These are phyloP conservation scores for Agriopis marginaria DNA, from an alignment of 2,888 invertebrate genomes.

Conservation along the genomic window DNA sequence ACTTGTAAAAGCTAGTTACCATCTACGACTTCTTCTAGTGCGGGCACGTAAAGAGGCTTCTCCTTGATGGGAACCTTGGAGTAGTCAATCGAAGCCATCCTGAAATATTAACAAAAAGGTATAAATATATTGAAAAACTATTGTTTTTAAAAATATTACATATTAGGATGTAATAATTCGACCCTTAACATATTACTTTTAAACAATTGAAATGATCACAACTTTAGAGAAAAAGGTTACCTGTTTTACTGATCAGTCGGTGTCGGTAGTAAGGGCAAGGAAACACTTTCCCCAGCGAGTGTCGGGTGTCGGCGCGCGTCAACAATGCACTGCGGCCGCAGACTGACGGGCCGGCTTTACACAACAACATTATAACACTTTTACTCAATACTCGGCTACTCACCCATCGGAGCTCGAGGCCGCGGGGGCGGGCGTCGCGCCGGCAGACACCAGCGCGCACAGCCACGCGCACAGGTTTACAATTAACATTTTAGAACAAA, in stretches of 20 bases:
- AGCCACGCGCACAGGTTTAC: slow-evolving; percentile 37
- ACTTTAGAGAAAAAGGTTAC: not conserved
- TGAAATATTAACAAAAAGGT: slow-evolving; percentile 45
- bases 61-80: slow-evolving; percentile 78
- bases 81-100: slow-evolving; percentile 77
- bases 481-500: slow-evolving; percentile 19
- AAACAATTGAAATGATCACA: not conserved
- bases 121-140: too few relatives aligned
- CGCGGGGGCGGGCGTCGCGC: slow-evolving; percentile 45
- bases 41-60: slow-evolving; percentile 87
- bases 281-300: slow-evolving; percentile 15
- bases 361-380: slow-evolving; percentile 26
- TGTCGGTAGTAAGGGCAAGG: not conserved
- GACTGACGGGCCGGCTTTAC: slow-evolving; percentile 3
- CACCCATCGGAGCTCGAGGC: slow-evolving; percentile 52
- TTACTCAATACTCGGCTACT: slow-evolving; percentile 20
- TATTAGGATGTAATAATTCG: too few relatives aligned
- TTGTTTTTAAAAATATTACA: too few relatives aligned
- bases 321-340: slow-evolving; percentile 15
- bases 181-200: too few relatives aligned
- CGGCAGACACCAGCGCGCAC: slow-evolving; percentile 30
- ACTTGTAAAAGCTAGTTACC: slow-evolving; percentile 72
- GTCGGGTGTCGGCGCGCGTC: slow-evolving; percentile 12
- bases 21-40: slow-evolving; percentile 88
- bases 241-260: slow-evolving; percentile 4